Conservation (phyloP, 2,888 invertebrate species). For the Stenotaenia linearis region DNA sequence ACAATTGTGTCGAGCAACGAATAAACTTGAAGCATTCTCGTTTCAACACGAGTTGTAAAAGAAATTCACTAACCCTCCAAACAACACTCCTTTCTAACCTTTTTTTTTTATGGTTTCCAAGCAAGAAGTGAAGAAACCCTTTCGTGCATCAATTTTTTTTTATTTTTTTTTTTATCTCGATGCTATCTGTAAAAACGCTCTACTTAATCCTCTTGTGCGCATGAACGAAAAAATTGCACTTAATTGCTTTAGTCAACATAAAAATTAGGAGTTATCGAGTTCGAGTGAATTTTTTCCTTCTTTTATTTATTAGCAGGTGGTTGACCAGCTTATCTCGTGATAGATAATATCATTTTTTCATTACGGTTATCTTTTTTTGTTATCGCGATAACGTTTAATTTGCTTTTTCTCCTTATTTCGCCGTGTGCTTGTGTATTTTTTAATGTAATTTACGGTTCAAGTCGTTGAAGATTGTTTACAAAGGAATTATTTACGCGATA, state of each 20-base stretch:
- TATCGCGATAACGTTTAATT: neutral
- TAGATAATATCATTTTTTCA: neutral
- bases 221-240: neutral
- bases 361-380: neutral
- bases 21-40: slow-evolving; percentile 14
- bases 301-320: neutral
- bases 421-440: neutral
- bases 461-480: neutral
- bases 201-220: neutral
- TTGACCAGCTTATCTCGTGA: neutral
- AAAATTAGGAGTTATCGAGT: neutral
- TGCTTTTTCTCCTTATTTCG: too few relatives aligned
- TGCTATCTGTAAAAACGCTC: neutral
- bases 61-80: neutral
- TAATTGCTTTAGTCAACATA: slow-evolving; percentile 5
- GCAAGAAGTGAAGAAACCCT: neutral
- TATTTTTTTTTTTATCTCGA: neutral
- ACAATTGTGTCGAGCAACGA: slow-evolving; percentile 12
- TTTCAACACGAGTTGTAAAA: neutral
- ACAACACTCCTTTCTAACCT: neutral
- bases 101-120: neutral
- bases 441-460: neutral
- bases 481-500: neutral
- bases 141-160: neutral
- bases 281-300: neutral